Evolutionary conservation across 2,888 invertebrate genomes (phyloP), one percentile per base, ranked within the genome.

Genomic region (Mesorhabditis spiculigera): DNA sequence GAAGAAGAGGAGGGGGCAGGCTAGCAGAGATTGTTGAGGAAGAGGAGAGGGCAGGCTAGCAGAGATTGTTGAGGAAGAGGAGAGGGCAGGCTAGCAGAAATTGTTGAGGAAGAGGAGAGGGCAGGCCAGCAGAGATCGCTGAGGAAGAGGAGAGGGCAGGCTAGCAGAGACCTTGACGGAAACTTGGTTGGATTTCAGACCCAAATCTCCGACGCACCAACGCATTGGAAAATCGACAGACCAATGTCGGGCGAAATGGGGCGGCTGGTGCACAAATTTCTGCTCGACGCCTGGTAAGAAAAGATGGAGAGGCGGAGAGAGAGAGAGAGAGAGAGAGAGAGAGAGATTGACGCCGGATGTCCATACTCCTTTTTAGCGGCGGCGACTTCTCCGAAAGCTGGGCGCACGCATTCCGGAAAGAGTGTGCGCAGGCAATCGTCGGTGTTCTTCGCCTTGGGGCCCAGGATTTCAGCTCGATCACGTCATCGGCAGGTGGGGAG

Each of bases 201-300:
- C 4, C 77, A 78, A 8, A 75, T 82, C 5, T 63, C 68, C 0
- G 79, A 83, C 65, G 77, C 79, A 1, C 83, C 84, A 4, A 66
- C 70, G 5, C 70, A 67, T 16, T 85, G 85, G 85, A 63, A 81
- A 64, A 69, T 79, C 16, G 83, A 85, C 66, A 71, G 75, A 45
- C 45, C 72, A 0, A 75, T 79, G 41, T 72, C 77, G 13, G 71
- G 71, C 10, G 82, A 85, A 41, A 77, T 82, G 44, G 84, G 78
- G 62, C 44, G 70, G 65, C 72, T 74, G 58, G n/a, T 50, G 8
- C 58, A 50, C n/a, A 10, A n/a, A 50, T 50, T 50, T n/a, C 8
- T 50, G 8, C 58, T 50, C 10, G n/a, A 50, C n/a, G 58, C 58
- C n/a, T 50, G 58, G 58, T 50, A n/a, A 50, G 58, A 13, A 13